A percentile compares a stretch with the other conserved stretches of the same genome.
Evolutionary conservation across 2,888 invertebrate genomes (phyloP).

Genomic region (Oxycera nigricornis): DNA sequence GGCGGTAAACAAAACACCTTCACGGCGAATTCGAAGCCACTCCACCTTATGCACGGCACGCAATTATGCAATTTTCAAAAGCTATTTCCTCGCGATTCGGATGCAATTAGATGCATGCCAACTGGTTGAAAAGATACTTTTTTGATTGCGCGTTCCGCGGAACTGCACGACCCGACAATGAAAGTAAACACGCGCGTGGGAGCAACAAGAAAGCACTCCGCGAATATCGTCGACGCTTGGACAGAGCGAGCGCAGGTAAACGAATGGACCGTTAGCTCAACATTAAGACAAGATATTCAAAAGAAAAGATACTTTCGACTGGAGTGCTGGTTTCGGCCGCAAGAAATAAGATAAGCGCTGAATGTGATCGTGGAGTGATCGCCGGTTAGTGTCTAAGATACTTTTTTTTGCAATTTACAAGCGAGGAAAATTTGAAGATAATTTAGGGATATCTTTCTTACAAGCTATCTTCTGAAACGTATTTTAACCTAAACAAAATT

Average conservation of each 20-base stretch:
- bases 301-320: slow-evolving; percentile 22
- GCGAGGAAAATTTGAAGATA: too few species aligned
- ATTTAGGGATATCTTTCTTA: too few species aligned
- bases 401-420: background rate
- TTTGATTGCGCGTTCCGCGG: background rate
- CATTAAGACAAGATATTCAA: slow-evolving; percentile 7
- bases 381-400: slow-evolving; percentile 3
- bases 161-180: background rate
- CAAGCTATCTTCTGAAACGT: too few species aligned
- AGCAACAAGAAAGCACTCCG: background rate
- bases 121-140: background rate
- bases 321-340: background rate
- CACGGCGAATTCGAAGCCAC: background rate
- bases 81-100: background rate
- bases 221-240: slow-evolving; percentile 1
- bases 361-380: background rate
- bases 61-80: slow-evolving; percentile 5
- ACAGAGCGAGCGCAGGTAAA: slow-evolving; percentile 1
- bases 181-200: background rate
- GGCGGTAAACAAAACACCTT: slow-evolving; percentile 31
- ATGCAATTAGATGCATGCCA: background rate
- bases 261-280: slow-evolving; percentile 28
- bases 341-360: background rate
- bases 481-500: too few species aligned
- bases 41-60: background rate